These are phyloP conservation scores for Terebella lapidaria DNA, from an alignment of 2,888 invertebrate species.

Conservation along the genomic window DNA sequence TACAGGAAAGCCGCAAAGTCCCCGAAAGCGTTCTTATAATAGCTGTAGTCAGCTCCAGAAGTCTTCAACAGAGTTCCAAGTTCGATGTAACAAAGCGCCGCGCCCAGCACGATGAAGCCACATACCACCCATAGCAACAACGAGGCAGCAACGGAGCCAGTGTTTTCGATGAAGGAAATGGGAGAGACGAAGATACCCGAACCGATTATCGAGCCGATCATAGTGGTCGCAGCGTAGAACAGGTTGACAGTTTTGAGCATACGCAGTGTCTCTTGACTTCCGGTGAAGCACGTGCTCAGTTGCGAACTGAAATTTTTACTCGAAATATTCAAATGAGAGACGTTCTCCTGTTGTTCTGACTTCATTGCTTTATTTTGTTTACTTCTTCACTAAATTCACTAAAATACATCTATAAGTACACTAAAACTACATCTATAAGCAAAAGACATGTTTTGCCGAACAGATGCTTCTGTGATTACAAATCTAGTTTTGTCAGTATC, in stretches of 20 bases:
- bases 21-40: slow-evolving; percentile 45
- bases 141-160: slow-evolving; percentile 70
- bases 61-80: slow-evolving; percentile 80
- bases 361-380: too few relatives aligned
- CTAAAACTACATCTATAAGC: too few relatives aligned
- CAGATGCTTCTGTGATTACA: too few relatives aligned
- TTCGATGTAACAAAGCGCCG: slow-evolving; percentile 85
- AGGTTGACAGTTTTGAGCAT: background rate
- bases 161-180: slow-evolving; percentile 73
- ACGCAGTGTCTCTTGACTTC: too few relatives aligned
- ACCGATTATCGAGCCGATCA: slow-evolving; percentile 59
- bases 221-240: background rate
- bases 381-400: too few relatives aligned
- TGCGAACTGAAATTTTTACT: too few relatives aligned
- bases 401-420: too few relatives aligned
- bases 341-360: too few relatives aligned
- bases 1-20: slow-evolving; percentile 43
- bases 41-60: slow-evolving; percentile 56
- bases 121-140: slow-evolving; percentile 84
- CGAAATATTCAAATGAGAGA: too few relatives aligned
- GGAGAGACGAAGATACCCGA: slow-evolving; percentile 94
- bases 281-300: too few relatives aligned
- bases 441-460: too few relatives aligned
- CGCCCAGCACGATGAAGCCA: slow-evolving; percentile 69
- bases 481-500: too few relatives aligned